Conservation (phyloP, 2,888 invertebrate species). For the Pyrrhosoma nymphula region DNA sequence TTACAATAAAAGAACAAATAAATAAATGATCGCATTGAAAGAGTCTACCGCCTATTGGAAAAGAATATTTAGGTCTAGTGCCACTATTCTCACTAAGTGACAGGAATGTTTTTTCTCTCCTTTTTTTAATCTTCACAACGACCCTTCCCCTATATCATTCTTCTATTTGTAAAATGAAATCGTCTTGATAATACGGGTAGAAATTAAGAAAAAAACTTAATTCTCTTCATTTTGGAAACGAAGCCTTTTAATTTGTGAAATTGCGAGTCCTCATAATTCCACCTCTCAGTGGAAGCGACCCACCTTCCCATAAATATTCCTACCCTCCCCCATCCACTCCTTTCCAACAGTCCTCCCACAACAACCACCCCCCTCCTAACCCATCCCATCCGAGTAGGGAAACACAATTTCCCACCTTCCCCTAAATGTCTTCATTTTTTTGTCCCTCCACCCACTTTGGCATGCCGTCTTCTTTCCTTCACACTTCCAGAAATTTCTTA, state of each 20-base stretch:
- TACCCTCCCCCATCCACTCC: no score
- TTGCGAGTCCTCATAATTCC: constrained; percentile 5
- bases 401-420: neutral
- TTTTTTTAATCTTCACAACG: no score
- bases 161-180: neutral
- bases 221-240: neutral
- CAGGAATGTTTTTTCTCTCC: no score
- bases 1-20: neutral
- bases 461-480: neutral
- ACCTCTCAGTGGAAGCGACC: neutral
- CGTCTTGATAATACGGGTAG: neutral
- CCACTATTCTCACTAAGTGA: no score
- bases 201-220: neutral
- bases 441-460: neutral
- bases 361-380: no score
- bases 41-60: no score
- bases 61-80: no score
- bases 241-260: constrained; percentile 51
- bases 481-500: neutral
- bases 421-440: neutral
- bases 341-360: no score
- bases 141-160: neutral
- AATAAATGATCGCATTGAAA: neutral
- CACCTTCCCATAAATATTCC: neutral
- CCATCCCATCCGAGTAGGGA: neutral